Base-by-base conservation (phyloP, 2,797 vertebrate species). In the Cygnus olor region DNA sequence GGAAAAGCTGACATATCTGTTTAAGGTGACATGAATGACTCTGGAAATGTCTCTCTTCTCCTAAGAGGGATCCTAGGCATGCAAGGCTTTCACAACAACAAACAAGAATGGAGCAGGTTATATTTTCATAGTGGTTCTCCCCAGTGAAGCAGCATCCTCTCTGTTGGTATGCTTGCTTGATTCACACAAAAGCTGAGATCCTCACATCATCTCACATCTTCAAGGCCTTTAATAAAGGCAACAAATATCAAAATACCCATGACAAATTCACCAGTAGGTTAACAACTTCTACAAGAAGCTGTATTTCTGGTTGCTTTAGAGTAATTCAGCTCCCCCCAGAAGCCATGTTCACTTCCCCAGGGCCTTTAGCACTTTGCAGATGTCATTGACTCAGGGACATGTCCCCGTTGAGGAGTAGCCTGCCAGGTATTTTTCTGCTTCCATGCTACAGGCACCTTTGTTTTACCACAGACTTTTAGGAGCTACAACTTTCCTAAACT, bases 11-110 rank as follows among this genome's bases (percentile, higher is more conserved):
- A 80, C 63, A 61, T 14, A 64, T 85, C 64, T 71, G 80, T 90
- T 88, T 82, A 77, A 95, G 86, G 40, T 87, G 86, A 88, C 83
- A 94, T 51, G 88, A 94, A 90, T 45, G 88, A 81, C 51, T 91
- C 42, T 81, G 77, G 77, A 90, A 95, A 77, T 2, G 11, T 30
- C 60, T 17, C 5, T 76, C 54, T 42, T 58, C 16, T 93, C 64
- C 27, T 49, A 57, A 85, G 36, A 88, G 45, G 28, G 16, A 85
- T 27, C 45, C 54, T 74, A 51, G 24, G 38, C 42, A 71, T n/a
- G 89, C 49, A 80, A 89, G 45, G 32, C 63, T 90, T 90, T 84
- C 14, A 19, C 64, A 94, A 80, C 6, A 66, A 54, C 15, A 89
- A 86, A 47, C 14, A 66, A 42, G 36, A 69, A 53, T 4, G 25